Evolutionary conservation across 2,113 vertebrate species (phyloP).

Genomic region (Oceanites oceanicus): DNA sequence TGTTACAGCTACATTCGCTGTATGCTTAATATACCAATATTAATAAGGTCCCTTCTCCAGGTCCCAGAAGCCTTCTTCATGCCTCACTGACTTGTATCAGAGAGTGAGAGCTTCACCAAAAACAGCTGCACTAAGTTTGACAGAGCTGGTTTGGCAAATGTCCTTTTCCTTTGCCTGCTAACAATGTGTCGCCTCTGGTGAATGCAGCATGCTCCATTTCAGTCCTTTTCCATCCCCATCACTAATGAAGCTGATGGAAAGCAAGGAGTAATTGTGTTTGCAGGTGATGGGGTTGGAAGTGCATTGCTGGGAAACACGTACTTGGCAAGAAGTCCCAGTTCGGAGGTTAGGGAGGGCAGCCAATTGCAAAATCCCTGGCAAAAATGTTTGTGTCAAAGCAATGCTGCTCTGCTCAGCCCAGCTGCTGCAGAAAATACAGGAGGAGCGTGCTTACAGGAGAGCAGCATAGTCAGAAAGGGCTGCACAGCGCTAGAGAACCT

Average conservation of each 20-base stretch:
- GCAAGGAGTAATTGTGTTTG: slow-evolving; percentile 58
- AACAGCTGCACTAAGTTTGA: background rate
- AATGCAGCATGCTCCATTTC: slow-evolving; percentile 24
- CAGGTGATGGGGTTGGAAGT: slow-evolving; percentile 59
- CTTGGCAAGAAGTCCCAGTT: background rate
- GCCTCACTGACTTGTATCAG: background rate
- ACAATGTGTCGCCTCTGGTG: background rate
- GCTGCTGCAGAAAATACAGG: background rate
- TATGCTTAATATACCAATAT: background rate
- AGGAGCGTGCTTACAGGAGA: background rate
- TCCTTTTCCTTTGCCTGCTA: slow-evolving; percentile 2
- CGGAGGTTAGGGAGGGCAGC: slow-evolving; percentile 51
- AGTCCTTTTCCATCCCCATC: background rate
- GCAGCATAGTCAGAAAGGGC: background rate
- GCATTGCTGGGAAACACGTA: slow-evolving; percentile 15
- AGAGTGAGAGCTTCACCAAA: background rate
- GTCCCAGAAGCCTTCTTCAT: background rate
- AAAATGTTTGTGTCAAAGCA: background rate
- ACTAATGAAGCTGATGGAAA: slow-evolving; percentile 30
- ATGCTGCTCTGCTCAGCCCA: background rate
- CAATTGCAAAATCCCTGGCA: slow-evolving; percentile 42
- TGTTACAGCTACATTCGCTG: background rate
- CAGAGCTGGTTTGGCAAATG: background rate
- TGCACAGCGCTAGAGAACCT: accelerated
- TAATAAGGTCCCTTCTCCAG: background rate